These are phyloP conservation scores for Thyatira batis DNA, from an alignment of 2,888 invertebrate species.

Conservation along the genomic window DNA sequence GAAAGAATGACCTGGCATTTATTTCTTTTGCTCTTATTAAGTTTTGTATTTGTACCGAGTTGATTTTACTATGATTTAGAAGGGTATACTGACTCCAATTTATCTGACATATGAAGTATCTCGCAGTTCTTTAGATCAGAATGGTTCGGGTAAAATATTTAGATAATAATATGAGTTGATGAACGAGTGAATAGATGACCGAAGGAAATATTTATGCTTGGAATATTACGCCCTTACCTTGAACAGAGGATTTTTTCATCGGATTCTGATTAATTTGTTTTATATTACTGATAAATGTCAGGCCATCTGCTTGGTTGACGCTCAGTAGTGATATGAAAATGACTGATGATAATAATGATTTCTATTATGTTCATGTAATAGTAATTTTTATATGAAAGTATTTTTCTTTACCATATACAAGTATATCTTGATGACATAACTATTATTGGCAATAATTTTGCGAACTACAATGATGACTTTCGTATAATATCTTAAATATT, in stretches of 20 bases:
- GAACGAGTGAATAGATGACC: not conserved
- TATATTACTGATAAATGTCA: not conserved
- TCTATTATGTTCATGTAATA: too few relatives aligned
- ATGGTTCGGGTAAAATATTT: too few relatives aligned
- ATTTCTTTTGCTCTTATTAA: not conserved
- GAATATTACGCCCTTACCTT: not conserved
- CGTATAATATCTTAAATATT: too few relatives aligned
- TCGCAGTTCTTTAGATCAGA: too few relatives aligned
- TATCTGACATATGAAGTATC: too few relatives aligned
- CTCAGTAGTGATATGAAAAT: not conserved
- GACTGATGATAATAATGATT: not conserved
- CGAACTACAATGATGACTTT: too few relatives aligned
- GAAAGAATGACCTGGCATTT: conserved; percentile 16
- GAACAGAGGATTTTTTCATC: not conserved
- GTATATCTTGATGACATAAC: too few relatives aligned
- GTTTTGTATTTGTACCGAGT: not conserved
- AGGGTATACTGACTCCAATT: not conserved
- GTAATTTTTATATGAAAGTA: too few relatives aligned
- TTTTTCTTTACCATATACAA: too few relatives aligned
- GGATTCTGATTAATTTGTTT: not conserved
- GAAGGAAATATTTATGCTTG: not conserved
- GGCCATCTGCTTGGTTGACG: not conserved
- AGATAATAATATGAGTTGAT: not conserved
- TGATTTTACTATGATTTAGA: not conserved
- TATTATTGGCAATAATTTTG: too few relatives aligned